phyloP scores from a whole-genome alignment of 2,113 vertebrate genomes.

The Salvator merianae region DNA sequence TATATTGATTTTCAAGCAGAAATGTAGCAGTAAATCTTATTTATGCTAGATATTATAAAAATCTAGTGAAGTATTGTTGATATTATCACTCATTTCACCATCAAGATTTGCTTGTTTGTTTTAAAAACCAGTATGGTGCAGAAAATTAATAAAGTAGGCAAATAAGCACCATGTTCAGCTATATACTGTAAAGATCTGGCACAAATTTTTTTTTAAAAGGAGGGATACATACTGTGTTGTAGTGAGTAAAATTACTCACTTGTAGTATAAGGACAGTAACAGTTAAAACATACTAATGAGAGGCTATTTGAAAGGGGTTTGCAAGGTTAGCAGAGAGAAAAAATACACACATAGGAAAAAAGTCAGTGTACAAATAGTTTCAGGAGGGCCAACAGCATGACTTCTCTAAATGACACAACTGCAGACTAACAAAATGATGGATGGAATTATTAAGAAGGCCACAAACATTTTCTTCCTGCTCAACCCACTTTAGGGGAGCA shows the following conservation, averaged over 20 bases:
- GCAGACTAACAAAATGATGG: background rate
- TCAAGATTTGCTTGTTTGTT: rapidly evolving
- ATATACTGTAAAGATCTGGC: too few relatives aligned
- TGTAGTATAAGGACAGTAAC: rapidly evolving
- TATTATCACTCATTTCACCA: background rate
- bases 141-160: background rate
- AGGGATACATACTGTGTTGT: background rate
- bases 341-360: background rate
- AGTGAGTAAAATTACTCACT: background rate
- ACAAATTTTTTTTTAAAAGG: background rate
- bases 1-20: too few relatives aligned
- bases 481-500: background rate
- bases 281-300: rapidly evolving
- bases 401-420: rapidly evolving
- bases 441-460: background rate
- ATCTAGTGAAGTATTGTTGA: background rate
- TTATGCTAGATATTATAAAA: too few relatives aligned
- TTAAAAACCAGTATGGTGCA: background rate
- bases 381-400: background rate
- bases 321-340: background rate
- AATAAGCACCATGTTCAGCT: background rate
- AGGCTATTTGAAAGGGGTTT: background rate
- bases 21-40: too few relatives aligned
- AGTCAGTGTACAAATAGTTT: background rate
- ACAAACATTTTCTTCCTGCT: background rate